Base-by-base conservation (phyloP, 1,140 invertebrate genomes). In the Plectrocnemia conspersa region DNA sequence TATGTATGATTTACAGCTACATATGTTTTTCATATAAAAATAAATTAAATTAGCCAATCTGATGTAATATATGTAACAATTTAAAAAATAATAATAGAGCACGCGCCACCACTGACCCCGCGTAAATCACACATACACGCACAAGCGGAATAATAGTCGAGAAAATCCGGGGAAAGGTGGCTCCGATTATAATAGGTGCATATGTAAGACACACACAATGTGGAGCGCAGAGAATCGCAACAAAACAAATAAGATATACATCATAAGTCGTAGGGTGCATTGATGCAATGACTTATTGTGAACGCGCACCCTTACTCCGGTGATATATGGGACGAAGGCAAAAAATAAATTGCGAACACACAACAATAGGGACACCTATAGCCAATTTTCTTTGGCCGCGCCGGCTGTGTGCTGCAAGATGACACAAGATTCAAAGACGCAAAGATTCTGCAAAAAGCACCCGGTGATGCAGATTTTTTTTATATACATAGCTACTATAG, bases 191-290 rank as follows among this genome's bases (percentile, higher is more conserved):
- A 56, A 56, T 29, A 38, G 47, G 42, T 27, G 42, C 13, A 27
- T 36, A 49, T 40, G 45, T 23, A 24, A 22, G 21, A 38, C 48
- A 4, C 27, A 11, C 54, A 61, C 54, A 61, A 61, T 61, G 54
- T 40, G 35, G 24, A 44, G 24, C 58, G 54, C n/a, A 36, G 23
- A 54, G 53, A 60, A 56, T 56, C 47, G 54, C 54, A 60, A 61
- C 59, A 61, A 61, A 61, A 61, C 50, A 61, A 61, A 61, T 61
- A 61, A 61, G 59, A 61, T 61, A 61, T 61, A 61, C 54, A 61
- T 61, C 59, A 54, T 38, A 15, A 25, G 24, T 6, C 44, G 19
- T 27, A 42, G 50, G 40, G 38, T 42, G 53, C 59, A 61, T 61
- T 61, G 59, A 57, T 45, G 59, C 59, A 61, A 55, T 57, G 50